Percentiles rank a stretch among this genome's conserved stretches.
These are phyloP conservation scores for Halictus ligatus DNA, from an alignment of 2,888 invertebrate species.

Conservation along the genomic window DNA sequence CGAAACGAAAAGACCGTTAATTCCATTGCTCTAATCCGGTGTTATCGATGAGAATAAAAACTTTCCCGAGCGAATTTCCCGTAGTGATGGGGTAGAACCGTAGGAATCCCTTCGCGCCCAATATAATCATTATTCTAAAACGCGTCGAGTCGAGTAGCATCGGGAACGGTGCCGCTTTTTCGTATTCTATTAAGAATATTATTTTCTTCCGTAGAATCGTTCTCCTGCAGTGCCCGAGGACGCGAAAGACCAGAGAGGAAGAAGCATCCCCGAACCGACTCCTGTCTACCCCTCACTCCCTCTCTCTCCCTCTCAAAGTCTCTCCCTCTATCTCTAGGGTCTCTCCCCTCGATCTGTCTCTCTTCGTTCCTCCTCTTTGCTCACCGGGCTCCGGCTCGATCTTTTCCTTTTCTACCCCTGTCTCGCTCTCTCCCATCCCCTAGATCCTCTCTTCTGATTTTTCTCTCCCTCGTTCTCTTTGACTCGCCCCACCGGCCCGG, in stretches of 20 bases:
- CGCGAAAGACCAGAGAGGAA: conserved; percentile 61
- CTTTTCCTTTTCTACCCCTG: conserved; percentile 49
- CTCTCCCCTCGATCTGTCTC: not conserved
- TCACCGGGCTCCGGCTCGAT: conserved; percentile 21
- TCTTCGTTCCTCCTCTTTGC: conserved; percentile 27
- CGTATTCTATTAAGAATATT: conserved; percentile 64
- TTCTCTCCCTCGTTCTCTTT: conserved; percentile 47
- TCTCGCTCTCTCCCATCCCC: conserved; percentile 35
- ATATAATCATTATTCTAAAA: conserved; percentile 44
- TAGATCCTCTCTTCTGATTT: conserved; percentile 44
- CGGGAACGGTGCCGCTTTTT: conserved; percentile 40
- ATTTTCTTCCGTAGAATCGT: conserved; percentile 62
- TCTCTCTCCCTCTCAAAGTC: not conserved
- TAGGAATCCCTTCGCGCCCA: not conserved
- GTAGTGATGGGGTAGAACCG: not conserved
- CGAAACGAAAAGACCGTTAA: conserved; percentile 38
- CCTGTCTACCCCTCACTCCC: conserved; percentile 24
- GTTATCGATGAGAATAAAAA: conserved; percentile 43
- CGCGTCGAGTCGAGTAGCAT: conserved; percentile 11
- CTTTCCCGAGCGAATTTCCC: conserved; percentile 24
- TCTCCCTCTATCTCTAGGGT: not conserved
- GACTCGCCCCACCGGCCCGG: conserved; percentile 27
- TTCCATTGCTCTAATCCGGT: conserved; percentile 35
- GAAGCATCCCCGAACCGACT: conserved; percentile 58
- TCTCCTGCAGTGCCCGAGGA: conserved; percentile 55